Conservation (phyloP, 1,140 invertebrate species). For the Wasmannia auropunctata region DNA sequence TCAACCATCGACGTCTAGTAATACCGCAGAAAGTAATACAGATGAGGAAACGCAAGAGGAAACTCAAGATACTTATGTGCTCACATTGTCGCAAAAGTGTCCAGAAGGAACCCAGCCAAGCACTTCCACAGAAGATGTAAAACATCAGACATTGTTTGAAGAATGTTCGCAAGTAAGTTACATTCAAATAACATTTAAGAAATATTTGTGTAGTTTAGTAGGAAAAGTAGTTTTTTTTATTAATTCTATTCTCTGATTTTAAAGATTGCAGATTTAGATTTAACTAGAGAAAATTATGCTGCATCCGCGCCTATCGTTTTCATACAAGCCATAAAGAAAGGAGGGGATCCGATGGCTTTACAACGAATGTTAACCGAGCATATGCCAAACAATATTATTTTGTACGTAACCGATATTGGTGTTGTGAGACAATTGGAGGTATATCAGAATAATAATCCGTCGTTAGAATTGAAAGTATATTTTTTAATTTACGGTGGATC, state of each 20-base stretch:
- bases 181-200: conserved; percentile 38
- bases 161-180: conserved; percentile 88
- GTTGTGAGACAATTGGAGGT: conserved; percentile 96
- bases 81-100: conserved; percentile 88
- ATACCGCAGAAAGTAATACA: conserved; percentile 58
- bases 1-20: conserved; percentile 13
- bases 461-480: conserved; percentile 90
- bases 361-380: conserved; percentile 88
- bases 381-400: conserved; percentile 93
- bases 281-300: conserved; percentile 85
- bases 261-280: conserved; percentile 88
- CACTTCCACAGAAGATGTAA: conserved; percentile 76
- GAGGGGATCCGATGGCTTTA: conserved; percentile 89
- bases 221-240: conserved; percentile 16
- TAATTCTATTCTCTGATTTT: conserved; percentile 54
- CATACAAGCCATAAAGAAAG: conserved; percentile 91
- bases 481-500: conserved; percentile 96
- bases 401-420: conserved; percentile 96
- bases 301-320: conserved; percentile 88
- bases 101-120: conserved; percentile 69
- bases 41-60: conserved; percentile 83
- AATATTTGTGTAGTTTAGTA: conserved; percentile 32
- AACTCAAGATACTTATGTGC: conserved; percentile 88
- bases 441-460: conserved; percentile 88
- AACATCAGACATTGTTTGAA: conserved; percentile 87